Percentiles rank a stretch among this genome's conserved stretches.
These are phyloP conservation scores for Ophion costatus DNA, from an alignment of 2,888 invertebrate species.

Conservation along the genomic window DNA sequence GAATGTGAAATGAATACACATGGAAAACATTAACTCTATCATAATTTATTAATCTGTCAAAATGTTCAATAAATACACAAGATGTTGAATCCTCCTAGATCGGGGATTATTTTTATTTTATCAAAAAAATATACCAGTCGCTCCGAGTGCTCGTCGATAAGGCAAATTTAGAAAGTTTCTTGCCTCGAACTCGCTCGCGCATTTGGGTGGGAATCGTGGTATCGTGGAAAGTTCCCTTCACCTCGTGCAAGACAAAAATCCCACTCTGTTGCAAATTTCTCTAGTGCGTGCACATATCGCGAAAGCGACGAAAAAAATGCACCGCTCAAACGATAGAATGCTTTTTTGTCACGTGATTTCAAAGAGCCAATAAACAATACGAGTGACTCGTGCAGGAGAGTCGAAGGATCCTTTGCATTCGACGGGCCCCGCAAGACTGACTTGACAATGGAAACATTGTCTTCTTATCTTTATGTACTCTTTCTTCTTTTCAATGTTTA, in stretches of 20 bases:
- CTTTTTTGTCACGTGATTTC: neutral
- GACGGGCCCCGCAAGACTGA: neutral
- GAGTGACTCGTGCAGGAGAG: too few species aligned
- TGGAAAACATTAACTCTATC: neutral
- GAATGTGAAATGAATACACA: neutral
- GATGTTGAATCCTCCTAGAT: neutral
- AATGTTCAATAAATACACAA: neutral
- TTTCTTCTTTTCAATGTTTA: constrained; percentile 9
- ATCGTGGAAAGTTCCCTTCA: constrained; percentile 65
- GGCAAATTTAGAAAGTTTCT: constrained; percentile 62
- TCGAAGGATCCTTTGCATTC: neutral
- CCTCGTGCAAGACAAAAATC: constrained; percentile 38
- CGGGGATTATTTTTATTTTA: constrained; percentile 2
- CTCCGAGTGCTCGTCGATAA: constrained; percentile 25
- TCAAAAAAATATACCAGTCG: constrained; percentile 10
- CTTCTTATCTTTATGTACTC: neutral
- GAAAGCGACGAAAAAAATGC: constrained; percentile 9
- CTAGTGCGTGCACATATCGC: neutral
- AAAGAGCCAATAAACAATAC: neutral
- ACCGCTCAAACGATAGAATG: neutral
- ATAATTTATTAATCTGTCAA: neutral
- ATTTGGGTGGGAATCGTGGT: constrained; percentile 25
- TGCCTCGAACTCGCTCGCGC: constrained; percentile 23
- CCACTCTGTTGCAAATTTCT: constrained; percentile 16
- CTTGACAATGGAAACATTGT: neutral